Percentiles rank a stretch among this genome's conserved stretches.
Conservation (phyloP, 2,888 invertebrate genomes). For the Rhyacophila evoluta region DNA sequence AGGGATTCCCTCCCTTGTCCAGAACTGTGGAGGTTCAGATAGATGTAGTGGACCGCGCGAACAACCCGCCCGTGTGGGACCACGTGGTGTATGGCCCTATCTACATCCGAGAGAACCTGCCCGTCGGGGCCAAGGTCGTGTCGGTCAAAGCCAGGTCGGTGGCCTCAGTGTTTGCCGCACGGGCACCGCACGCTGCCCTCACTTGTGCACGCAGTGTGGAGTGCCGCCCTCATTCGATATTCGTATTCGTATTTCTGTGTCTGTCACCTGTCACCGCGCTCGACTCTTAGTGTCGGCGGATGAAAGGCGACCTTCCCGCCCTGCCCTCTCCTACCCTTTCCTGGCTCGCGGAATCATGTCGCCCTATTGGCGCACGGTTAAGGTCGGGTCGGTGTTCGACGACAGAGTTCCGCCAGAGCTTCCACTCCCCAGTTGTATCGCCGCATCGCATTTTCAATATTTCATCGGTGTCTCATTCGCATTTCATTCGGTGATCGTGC, state of each 20-base stretch:
- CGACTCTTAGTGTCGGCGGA: constrained; percentile 48
- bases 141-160: constrained; percentile 99
- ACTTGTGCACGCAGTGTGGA: constrained; percentile 66
- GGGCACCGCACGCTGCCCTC: constrained; percentile 76
- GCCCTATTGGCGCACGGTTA: constrained; percentile 47
- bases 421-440: constrained; percentile 60
- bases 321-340: constrained; percentile 28
- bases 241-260: constrained; percentile 33
- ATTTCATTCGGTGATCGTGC: constrained; percentile 67
- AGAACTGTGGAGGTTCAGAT: constrained; percentile 98
- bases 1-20: constrained; percentile 94
- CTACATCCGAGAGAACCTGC: constrained; percentile 97
- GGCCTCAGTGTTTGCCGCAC: constrained; percentile 65
- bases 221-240: constrained; percentile 56
- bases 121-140: constrained; percentile 97
- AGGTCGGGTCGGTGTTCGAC: constrained; percentile 28
- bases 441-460: constrained; percentile 61
- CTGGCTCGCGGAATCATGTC: constrained; percentile 52
- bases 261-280: constrained; percentile 46
- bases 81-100: constrained; percentile 96
- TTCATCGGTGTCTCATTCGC: constrained; percentile 60
- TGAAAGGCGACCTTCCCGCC: constrained; percentile 40
- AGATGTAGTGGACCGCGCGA: constrained; percentile 97
- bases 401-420: constrained; percentile 50
- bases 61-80: constrained; percentile 98